Conservation (phyloP, 2,797 vertebrate genomes). For the Mormyrops boulengeri region DNA sequence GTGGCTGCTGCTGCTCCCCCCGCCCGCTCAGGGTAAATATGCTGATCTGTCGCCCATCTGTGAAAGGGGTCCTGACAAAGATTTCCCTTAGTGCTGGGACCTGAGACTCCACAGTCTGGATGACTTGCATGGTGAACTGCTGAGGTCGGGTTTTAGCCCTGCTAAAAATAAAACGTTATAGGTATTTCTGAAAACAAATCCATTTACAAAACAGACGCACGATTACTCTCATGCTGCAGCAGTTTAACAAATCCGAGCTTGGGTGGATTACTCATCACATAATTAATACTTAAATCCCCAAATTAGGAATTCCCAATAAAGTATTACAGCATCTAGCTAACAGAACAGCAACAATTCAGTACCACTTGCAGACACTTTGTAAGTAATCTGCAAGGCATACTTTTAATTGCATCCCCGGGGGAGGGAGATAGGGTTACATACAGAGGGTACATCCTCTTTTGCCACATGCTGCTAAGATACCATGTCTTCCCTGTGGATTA, state of each 20-base stretch:
- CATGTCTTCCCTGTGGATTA: conserved; percentile 4
- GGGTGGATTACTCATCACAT: neutral
- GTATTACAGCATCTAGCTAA: neutral
- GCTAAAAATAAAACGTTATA: conserved; percentile 13
- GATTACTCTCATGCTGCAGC: neutral
- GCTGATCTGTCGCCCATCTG: conserved; percentile 21
- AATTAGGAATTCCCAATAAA: neutral
- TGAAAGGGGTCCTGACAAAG: conserved; percentile 40
- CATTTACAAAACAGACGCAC: neutral
- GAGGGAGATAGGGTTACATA: neutral
- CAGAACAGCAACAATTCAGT: neutral
- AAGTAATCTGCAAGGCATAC: neutral
- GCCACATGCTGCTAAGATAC: conserved; percentile 1
- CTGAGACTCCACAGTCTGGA: conserved; percentile 41
- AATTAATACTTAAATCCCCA: neutral
- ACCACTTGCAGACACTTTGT: neutral
- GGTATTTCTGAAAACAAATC: neutral
- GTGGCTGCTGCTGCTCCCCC: conserved; percentile 42
- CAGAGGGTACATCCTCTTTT: neutral
- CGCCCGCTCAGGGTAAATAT: conserved; percentile 41
- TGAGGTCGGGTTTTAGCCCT: neutral
- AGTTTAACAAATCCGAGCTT: neutral
- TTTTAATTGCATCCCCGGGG: conserved; percentile 17
- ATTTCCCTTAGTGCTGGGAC: conserved; percentile 37
- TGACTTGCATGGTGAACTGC: conserved; percentile 41